Conservation (phyloP, 1,140 invertebrate species). For the Holcopasites calliopsidis region DNA sequence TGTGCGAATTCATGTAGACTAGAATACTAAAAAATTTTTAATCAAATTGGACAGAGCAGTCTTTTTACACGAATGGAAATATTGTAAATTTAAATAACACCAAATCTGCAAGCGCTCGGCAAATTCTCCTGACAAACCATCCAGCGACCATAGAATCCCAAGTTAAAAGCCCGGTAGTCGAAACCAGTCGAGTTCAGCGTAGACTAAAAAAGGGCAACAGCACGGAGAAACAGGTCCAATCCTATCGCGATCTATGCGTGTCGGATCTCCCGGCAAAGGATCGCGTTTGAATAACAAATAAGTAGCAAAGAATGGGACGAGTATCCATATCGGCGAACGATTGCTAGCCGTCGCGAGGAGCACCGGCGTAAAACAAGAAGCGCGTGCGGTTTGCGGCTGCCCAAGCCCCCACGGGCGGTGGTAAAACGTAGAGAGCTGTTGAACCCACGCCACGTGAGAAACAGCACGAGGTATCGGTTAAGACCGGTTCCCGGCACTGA, state of each 20-base stretch:
- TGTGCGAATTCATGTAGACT: no score
- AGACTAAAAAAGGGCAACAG: constrained; percentile 14
- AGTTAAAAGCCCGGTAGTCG: constrained; percentile 22
- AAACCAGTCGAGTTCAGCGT: neutral
- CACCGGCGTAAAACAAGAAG: constrained; percentile 46
- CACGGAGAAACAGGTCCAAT: constrained; percentile 6
- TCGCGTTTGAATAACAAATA: constrained; percentile 29
- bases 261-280: constrained; percentile 19
- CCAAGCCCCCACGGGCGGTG: constrained; percentile 11
- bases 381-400: constrained; percentile 46
- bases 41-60: no score
- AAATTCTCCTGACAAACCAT: no score
- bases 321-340: no score
- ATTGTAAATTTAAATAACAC: no score
- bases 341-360: constrained; percentile 10
- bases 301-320: constrained; percentile 12
- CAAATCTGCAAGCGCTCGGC: no score
- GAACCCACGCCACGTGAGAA: constrained; percentile 53
- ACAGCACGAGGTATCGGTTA: constrained; percentile 43
- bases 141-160: no score
- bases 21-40: no score
- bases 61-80: no score
- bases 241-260: constrained; percentile 5
- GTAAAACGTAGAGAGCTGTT: constrained; percentile 31
- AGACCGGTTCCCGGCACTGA: constrained; percentile 49